phyloP scores from a whole-genome alignment of 2,113 vertebrate species.

The Natator depressus region DNA sequence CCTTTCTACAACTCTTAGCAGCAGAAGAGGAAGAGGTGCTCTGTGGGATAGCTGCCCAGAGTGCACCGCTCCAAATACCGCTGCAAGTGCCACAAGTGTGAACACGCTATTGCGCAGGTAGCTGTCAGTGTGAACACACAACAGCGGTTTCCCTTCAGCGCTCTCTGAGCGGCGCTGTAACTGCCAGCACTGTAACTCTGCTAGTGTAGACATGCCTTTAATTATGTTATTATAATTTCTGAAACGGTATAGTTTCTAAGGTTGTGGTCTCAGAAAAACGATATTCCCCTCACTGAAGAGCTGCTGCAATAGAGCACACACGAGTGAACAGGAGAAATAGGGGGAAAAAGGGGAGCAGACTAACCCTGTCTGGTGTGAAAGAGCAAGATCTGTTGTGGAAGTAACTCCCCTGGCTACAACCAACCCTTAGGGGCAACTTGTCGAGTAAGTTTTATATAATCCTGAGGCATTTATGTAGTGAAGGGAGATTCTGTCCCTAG shows the following conservation, averaged over 20 bases:
- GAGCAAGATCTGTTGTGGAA: background rate
- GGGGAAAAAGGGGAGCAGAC: background rate
- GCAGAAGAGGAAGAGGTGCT: too few relatives aligned
- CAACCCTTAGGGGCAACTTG: background rate
- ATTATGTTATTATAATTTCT: background rate
- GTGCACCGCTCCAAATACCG: too few relatives aligned
- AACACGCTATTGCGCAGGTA: too few relatives aligned
- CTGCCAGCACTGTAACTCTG: too few relatives aligned
- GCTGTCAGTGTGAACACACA: too few relatives aligned
- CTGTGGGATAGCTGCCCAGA: too few relatives aligned
- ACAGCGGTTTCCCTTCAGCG: too few relatives aligned
- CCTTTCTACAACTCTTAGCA: too few relatives aligned
- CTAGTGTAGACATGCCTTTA: too few relatives aligned
- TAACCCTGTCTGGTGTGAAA: background rate
- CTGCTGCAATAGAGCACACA: background rate
- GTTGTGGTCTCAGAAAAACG: background rate
- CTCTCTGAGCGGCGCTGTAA: too few relatives aligned
- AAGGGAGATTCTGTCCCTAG: background rate
- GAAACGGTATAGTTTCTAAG: background rate
- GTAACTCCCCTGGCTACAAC: background rate
- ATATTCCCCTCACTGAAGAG: background rate
- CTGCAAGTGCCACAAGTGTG: too few relatives aligned
- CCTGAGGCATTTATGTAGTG: background rate
- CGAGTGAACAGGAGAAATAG: background rate
- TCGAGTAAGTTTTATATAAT: background rate